Evolutionary conservation across 2,113 vertebrate species (phyloP), one percentile per base, ranked within the genome.

Genomic region (Arothron firmamentum): DNA sequence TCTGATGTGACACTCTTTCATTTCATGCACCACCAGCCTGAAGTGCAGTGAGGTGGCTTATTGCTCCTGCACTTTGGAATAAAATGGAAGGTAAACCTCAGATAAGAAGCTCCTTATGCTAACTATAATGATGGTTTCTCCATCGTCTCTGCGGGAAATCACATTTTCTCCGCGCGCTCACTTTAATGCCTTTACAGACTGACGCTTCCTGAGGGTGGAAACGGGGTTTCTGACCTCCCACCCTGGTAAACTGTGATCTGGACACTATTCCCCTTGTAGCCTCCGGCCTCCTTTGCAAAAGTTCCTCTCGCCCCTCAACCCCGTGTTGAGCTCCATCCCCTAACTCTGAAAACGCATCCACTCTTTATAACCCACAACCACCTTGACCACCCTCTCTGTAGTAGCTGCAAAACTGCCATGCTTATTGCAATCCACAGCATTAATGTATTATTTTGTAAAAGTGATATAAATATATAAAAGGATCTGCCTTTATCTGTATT

Each of bases 21-120:
- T 75, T 68, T 66, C 52, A 65, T 23, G 48, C 5, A 7, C 52
- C 31, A 52, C 65, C 45, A 69, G 54, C 47, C 52, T 64, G 31
- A 45, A 77, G 61, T 59, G 69, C 69, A 69, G 71, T 3, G 19
- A 48, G 56, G 38, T 52, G 47, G 57, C 53, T 56, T 67, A 63
- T 65, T 72, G 67, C 65, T 68, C 20, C 56, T 38, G 67, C 75
- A 70, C 59, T 64, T 46, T 52, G 63, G 82, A 70, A 79, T 83
- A 74, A 87, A 81, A 79, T 58, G 69, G 69, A 70, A 63, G 62
- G 68, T 67, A 75, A 83, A 77, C 56, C 70, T 66, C 62, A 56
- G 68, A 77, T 73, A 80, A 75, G 73, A 53, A 38, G 65, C 56
- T 56, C 53, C 66, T 68, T 69, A 45, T 59, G 49, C 60, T 67